A percentile compares a stretch with the other conserved stretches of the same genome.
Evolutionary conservation across 2,113 vertebrate genomes (phyloP).

Genomic region (Haliaeetus leucogaster): DNA sequence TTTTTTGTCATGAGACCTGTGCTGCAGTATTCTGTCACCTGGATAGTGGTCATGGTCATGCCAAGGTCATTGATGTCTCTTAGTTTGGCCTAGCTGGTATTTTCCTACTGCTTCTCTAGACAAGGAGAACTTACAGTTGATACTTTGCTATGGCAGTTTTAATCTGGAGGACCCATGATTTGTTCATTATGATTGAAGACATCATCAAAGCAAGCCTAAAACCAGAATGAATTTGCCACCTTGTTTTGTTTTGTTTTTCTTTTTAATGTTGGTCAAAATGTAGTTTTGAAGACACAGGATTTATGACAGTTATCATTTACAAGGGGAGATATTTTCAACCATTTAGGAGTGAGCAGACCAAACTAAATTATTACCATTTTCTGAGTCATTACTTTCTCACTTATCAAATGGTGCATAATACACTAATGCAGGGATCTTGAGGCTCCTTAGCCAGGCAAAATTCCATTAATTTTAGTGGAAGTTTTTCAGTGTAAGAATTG

Average conservation of each 20-base stretch:
- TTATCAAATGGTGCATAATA: neutral
- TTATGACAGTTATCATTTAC: neutral
- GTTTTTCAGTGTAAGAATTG: neutral
- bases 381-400: constrained; percentile 16
- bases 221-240: neutral
- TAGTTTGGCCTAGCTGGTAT: neutral
- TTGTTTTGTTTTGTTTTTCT: neutral
- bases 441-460: neutral
- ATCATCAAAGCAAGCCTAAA: neutral
- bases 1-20: neutral
- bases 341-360: neutral
- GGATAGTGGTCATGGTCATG: neutral
- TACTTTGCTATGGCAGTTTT: neutral
- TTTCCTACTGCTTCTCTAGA: neutral
- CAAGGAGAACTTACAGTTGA: neutral
- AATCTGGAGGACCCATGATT: neutral
- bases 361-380: constrained; percentile 37
- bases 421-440: neutral
- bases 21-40: neutral
- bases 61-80: neutral
- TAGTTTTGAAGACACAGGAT: neutral
- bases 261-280: neutral
- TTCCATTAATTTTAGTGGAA: neutral
- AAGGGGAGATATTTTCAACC: neutral
- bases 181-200: neutral